Evolutionary conservation across 2,797 vertebrate genomes (phyloP).

Genomic region (Luscinia megarhynchos): DNA sequence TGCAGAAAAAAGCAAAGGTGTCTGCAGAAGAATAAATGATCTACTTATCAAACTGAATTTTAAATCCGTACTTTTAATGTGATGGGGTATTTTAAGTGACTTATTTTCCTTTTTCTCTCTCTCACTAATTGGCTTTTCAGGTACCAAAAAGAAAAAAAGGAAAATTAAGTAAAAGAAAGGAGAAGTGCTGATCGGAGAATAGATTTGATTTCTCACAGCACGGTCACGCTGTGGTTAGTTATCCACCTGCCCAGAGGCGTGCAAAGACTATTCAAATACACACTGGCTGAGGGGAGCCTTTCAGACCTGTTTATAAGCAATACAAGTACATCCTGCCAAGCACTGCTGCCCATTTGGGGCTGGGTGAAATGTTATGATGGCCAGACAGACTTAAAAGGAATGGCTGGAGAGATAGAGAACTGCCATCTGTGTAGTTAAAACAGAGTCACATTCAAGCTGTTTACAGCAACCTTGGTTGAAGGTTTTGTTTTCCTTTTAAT

Average conservation of each 20-base stretch:
- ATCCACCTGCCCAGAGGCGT: background rate
- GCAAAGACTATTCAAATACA: background rate
- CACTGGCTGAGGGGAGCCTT: background rate
- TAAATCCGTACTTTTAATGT: slow-evolving; percentile 34
- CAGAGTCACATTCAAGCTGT: background rate
- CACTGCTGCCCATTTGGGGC: background rate
- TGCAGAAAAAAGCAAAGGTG: slow-evolving; percentile 5
- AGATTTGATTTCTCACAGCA: background rate
- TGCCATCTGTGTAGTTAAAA: background rate
- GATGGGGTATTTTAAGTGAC: slow-evolving; percentile 2
- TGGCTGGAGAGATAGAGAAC: background rate
- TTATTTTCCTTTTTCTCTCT: slow-evolving; percentile 40
- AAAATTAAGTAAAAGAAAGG: slow-evolving; percentile 63
- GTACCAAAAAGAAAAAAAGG: background rate
- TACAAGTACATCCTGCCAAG: background rate
- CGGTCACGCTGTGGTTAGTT: background rate
- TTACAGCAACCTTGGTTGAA: background rate
- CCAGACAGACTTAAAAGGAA: background rate
- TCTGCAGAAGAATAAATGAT: slow-evolving; percentile 37
- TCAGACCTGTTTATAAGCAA: background rate
- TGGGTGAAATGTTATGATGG: background rate
- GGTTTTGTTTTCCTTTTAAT: slow-evolving; percentile 44
- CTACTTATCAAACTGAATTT: slow-evolving; percentile 64
- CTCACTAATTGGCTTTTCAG: slow-evolving; percentile 38
- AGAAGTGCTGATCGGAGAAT: slow-evolving; percentile 34